Evolutionary conservation across 2,888 invertebrate genomes (phyloP), one percentile per base, ranked within the genome.

Genomic region (Macrosoma leucophasiata): DNA sequence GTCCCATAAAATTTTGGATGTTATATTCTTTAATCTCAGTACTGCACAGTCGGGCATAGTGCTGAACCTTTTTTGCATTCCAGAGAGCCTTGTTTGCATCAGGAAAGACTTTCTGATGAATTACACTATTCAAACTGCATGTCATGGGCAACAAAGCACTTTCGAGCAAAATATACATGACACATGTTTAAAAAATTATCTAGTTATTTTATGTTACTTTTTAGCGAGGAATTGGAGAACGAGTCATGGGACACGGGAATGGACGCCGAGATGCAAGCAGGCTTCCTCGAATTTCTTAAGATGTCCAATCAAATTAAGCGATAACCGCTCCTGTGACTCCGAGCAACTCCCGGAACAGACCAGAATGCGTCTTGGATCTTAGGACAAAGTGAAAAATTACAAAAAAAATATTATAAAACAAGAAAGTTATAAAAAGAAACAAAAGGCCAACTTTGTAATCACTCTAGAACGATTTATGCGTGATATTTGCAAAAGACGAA

Each of bases 241-340:
- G 84, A 84, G 27, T 73, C 77, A 15, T 85, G 84, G 84, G 85
- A 84, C 46, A 78, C 84, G 1, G 84, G 81, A 39, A 85, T 85
- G 84, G 84, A 85, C 49, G 73, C 75, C 2, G 85, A 85, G 52
- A 84, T 85, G 79, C 82, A 79, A 36, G 84, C 72, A 5, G 81
- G 84, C 40, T 85, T 78, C 64, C 67, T 84, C 41, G 85, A 85
- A 58, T 85, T 85, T 63, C 75, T 85, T 52, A 78, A 77, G 61
- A 79, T 84, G 58, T 84, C 85, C 44, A 85, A 85, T 53, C 85
- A 85, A 62, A 85, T 85, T 56, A 84, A 82, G 53, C 84, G 84
- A 84, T 84, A 84, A 73, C 78, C 73, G 60, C 50, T 49, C 37
- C 34, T 31, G 42, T 29, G 42, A 35, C 51, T 45, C 43, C 54